Evolutionary conservation across 2,113 vertebrate genomes (phyloP).

Genomic region (Cynoglossus semilaevis): DNA sequence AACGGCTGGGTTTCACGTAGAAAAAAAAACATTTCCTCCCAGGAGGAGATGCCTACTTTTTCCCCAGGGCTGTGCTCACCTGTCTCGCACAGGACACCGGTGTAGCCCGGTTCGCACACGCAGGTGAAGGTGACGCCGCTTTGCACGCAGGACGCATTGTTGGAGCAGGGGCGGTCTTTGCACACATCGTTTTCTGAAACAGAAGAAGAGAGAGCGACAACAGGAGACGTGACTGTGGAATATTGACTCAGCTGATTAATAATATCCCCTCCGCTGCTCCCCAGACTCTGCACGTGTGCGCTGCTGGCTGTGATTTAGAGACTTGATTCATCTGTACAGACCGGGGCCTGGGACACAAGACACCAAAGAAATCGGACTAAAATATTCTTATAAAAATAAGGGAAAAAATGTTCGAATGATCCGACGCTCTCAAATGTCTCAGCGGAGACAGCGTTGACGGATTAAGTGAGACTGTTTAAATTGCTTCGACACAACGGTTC

Average conservation of each 20-base stretch:
- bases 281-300: conserved; percentile 75
- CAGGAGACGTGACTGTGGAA: conserved; percentile 53
- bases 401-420: too few relatives aligned
- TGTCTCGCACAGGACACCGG: conserved; percentile 75
- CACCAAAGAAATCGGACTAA: conserved; percentile 35
- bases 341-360: conserved; percentile 65
- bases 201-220: conserved; percentile 28
- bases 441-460: too few relatives aligned
- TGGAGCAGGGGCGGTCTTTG: conserved; percentile 69
- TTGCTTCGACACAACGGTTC: too few relatives aligned
- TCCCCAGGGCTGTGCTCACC: conserved; percentile 57
- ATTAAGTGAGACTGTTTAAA: too few relatives aligned
- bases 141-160: conserved; percentile 70
- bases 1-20: conserved; percentile 51
- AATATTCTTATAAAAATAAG: neutral
- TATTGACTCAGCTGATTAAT: conserved; percentile 81
- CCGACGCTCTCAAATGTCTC: too few relatives aligned
- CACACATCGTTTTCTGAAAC: conserved; percentile 78
- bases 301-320: conserved; percentile 74
- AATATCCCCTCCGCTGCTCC: conserved; percentile 72
- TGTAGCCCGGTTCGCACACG: conserved; percentile 71
- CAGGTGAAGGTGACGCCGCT: conserved; percentile 73
- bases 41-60: conserved; percentile 37
- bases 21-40: conserved; percentile 53
- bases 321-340: conserved; percentile 66